Base-by-base conservation (phyloP, 2,113 vertebrate species). In the Empidonax traillii region DNA sequence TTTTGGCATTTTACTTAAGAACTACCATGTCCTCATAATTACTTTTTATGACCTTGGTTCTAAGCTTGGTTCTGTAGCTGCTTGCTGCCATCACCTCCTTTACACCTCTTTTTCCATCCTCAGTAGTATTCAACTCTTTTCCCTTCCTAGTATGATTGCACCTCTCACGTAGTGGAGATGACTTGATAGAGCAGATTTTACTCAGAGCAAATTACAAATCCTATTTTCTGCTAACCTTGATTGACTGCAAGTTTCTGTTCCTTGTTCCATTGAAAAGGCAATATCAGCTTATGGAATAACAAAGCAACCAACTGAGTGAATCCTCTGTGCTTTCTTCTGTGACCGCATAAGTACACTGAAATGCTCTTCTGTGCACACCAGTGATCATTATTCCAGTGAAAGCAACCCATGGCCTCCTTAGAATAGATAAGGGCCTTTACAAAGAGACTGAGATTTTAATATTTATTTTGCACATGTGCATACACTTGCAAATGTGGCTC, bases 261-360 rank as follows among this genome's bases (percentile, higher is more conserved):
- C 65, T 72, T 69, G 41, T 91, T 94, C 79, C 53, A 31, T 17
- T 62, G 93, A 86, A 95, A 92, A 49, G n/a, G 79, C 85, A 88
- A n/a, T 89, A 95, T 93, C 72, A 86, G 76, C 37, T 94, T 87
- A 68, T n/a, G 41, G 76, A 92, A 85, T 94, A 92, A 87, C 83
- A 95, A 93, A 90, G 83, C 35, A 75, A 55, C 72, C 61, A 67
- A 9, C 56, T 44, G 56, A 94, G 61, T 90, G 85, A 89, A 93
- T 92, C 79, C 49, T 75, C 44, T 93, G 85, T 85, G 83, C 79
- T 89, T 78, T 93, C 90, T 87, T 94, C 83, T 96, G 73, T 89
- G 91, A 78, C 88, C 0, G 0, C 41, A 0, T 44, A 86, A 90
- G 69, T 43, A 86, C 63, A n/a, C 43, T 18, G 76, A 84, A 95